phyloP scores from a whole-genome alignment of 2,888 invertebrate species.

The Tupiocoris notatus region DNA sequence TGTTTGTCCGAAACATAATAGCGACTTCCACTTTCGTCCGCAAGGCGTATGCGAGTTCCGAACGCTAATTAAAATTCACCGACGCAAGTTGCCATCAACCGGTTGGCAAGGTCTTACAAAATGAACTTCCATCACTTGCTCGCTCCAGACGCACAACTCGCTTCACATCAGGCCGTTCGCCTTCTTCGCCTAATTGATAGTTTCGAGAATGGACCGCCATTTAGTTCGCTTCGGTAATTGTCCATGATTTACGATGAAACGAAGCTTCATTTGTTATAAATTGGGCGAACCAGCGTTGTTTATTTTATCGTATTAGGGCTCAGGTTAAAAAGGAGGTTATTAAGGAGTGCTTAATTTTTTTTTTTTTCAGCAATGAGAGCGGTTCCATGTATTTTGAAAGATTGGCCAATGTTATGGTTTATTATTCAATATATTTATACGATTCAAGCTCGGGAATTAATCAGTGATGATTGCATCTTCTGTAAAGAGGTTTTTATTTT shows the following conservation, averaged over 20 bases:
- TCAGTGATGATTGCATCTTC: too few species aligned
- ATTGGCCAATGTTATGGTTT: too few species aligned
- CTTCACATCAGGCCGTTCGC: not conserved
- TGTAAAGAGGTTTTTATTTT: too few species aligned
- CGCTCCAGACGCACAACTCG: not conserved
- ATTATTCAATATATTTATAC: too few species aligned
- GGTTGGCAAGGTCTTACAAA: constrained; percentile 12
- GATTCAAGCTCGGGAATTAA: too few species aligned
- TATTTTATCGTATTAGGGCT: too few species aligned
- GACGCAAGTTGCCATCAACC: constrained; percentile 8
- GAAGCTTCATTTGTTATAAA: not conserved
- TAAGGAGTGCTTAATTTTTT: too few species aligned
- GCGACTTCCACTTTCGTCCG: constrained; percentile 12
- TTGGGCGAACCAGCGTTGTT: not conserved
- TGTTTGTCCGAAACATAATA: constrained; percentile 15
- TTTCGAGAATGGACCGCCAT: constrained; percentile 1
- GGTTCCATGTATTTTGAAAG: too few species aligned
- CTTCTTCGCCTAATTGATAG: not conserved
- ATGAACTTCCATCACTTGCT: not conserved
- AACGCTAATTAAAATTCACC: constrained; percentile 9
- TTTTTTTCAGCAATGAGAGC: too few species aligned
- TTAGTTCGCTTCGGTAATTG: constrained; percentile 3
- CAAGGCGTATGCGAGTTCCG: not conserved
- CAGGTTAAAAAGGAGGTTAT: too few species aligned
- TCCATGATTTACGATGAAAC: constrained; percentile 5